A percentile compares a stretch with the other conserved stretches of the same genome.
Conservation (phyloP, 2,797 vertebrate genomes). For the Trachurus trachurus region DNA sequence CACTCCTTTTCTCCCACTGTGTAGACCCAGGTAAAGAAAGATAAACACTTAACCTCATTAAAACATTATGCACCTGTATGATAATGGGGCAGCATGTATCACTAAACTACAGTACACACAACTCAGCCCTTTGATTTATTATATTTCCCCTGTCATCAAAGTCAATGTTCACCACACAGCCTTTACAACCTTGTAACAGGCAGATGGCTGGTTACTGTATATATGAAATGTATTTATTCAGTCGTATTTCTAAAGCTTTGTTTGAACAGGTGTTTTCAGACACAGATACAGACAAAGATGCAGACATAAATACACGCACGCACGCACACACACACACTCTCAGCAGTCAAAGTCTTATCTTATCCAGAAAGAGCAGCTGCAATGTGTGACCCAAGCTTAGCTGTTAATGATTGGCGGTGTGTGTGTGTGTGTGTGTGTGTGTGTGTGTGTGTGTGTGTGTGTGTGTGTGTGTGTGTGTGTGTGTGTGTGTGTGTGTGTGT, state of each 20-base stretch:
- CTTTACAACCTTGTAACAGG: constrained; percentile 71
- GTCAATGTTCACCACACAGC: constrained; percentile 56
- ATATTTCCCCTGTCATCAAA: constrained; percentile 72
- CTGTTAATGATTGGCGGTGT: constrained; percentile 89
- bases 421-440: constrained; percentile 22
- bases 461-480: constrained; percentile 40
- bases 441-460: constrained; percentile 27
- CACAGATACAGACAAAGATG: constrained; percentile 71
- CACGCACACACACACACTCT: constrained; percentile 54
- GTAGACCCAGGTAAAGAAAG: not conserved
- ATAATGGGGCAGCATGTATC: constrained; percentile 24
- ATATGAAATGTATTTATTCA: constrained; percentile 84
- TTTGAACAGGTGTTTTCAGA: constrained; percentile 93
- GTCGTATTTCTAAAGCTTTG: constrained; percentile 81
- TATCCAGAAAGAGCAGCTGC: constrained; percentile 90
- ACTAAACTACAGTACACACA: constrained; percentile 27
- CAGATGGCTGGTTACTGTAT: constrained; percentile 84
- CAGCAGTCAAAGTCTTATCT: constrained; percentile 90
- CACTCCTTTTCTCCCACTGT: not conserved
- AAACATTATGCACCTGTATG: constrained; percentile 1
- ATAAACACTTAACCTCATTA: not conserved
- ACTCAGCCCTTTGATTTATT: constrained; percentile 71
- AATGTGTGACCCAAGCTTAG: constrained; percentile 78
- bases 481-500: constrained; percentile 38
- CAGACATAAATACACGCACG: constrained; percentile 62